A percentile compares a stretch with the other conserved stretches of the same genome.
phyloP scores from a whole-genome alignment of 2,797 vertebrate species.

The Hoplostethus mediterraneus region DNA sequence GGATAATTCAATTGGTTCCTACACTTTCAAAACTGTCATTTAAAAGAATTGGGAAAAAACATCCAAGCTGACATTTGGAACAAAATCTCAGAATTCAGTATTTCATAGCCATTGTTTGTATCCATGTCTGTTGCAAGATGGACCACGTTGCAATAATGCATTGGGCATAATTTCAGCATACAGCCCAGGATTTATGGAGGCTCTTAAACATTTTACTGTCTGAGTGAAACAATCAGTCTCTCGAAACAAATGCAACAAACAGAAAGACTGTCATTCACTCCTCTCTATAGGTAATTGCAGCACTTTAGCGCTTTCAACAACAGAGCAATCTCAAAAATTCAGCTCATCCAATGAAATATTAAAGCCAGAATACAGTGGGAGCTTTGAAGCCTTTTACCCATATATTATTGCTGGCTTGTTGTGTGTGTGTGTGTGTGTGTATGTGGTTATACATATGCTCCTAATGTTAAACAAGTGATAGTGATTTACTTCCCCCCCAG shows the following conservation, averaged over 20 bases:
- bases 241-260: slow-evolving; percentile 27
- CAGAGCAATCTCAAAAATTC: slow-evolving; percentile 31
- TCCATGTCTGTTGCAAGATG: slow-evolving; percentile 40
- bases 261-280: slow-evolving; percentile 16
- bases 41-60: slow-evolving; percentile 6
- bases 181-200: slow-evolving; percentile 29
- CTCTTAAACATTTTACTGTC: slow-evolving; percentile 25
- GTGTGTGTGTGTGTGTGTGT: slow-evolving; percentile 9
- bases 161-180: slow-evolving; percentile 2
- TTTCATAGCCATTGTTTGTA: slow-evolving; percentile 62
- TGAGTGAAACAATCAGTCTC: slow-evolving; percentile 16
- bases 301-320: slow-evolving; percentile 49
- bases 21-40: slow-evolving; percentile 17
- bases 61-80: neutral
- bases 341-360: slow-evolving; percentile 53
- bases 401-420: slow-evolving; percentile 32
- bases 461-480: slow-evolving; percentile 48
- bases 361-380: slow-evolving; percentile 38
- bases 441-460: slow-evolving; percentile 35
- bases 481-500: slow-evolving; percentile 35
- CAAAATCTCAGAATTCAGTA: slow-evolving; percentile 60
- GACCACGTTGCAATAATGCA: slow-evolving; percentile 31
- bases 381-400: slow-evolving; percentile 40
- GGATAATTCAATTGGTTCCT: neutral
- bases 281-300: slow-evolving; percentile 36